Evolutionary conservation across 2,797 vertebrate genomes (phyloP), one percentile per base, ranked within the genome.

Genomic region (Pristis pectinata): DNA sequence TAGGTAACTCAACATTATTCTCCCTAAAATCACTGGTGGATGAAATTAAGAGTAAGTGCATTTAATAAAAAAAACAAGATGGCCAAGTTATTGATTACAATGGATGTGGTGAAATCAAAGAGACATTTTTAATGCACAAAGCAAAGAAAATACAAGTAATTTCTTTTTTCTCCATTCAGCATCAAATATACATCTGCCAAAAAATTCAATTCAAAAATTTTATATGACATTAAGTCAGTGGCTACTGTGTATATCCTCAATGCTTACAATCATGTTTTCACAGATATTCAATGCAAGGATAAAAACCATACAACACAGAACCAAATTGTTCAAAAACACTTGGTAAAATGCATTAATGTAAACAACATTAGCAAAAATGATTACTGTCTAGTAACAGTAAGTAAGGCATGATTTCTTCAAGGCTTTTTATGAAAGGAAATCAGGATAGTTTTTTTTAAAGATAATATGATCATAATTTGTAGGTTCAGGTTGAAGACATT

Each of bases 41-140:
- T 99, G 99, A 99, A 99, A 99, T 99, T 99, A 99, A 99, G 98
- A 99, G 98, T 99, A 99, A 99, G 98, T 99, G 98, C 98, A 97
- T 99, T 99, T 99, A 99, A 99, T 99, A 99, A 99, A 99, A 82
- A 93, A 99, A 98, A 98, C 98, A 99, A 98, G 98, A 99, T 98
- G 98, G 98, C 98, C 97, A 97, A 97, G 98, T 99, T 99, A 99
- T 99, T 99, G 99, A 99, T 99, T 99, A 98, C 98, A 98, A 98
- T 98, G 98, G 98, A 99, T 98, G 98, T 98, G 98, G 97, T 98
- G 97, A 98, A 98, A 98, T 98, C 97, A 97, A 98, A 98, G 98
- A 98, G 99, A 99, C 98, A 98, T 98, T 98, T 98, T 98, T 97
- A 98, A 98, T 97, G 98, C 97, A 98, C 97, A 97, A 97, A 98